Base-by-base conservation (phyloP, 2,888 invertebrate genomes). In the Idaea dimidiata region DNA sequence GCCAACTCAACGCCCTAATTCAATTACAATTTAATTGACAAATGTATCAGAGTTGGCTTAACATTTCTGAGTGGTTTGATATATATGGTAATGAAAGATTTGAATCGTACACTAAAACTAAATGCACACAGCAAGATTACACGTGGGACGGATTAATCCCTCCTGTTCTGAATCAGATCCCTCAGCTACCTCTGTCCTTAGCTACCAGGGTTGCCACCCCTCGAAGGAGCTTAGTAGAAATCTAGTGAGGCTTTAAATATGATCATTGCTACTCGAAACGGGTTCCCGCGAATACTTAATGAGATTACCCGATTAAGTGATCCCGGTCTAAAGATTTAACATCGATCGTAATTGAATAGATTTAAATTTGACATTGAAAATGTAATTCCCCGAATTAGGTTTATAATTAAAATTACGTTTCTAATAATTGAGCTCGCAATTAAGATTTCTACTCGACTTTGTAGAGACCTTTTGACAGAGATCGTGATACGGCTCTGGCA, bases 181-280 rank as follows among this genome's bases (percentile, higher is more conserved):
- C 66, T 67, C 66, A 63, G 67, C 61, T 65, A 58, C 62, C 62
- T 67, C 68, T 74, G 71, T 73, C 80, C 78, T 43, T 43, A 43
- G 79, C 78, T 79, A 79, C 78, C 77, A 77, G 71, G 74, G 71
- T 73, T 43, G 43, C 67, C 67, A 67, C 71, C 66, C 70, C 76
- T 79, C 80, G 83, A 83, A 84, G 78, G 77, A 77, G 80, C 79
- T 84, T 82, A 81, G 73, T 73, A 68, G 67, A 75, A 81, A 84
- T 80, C 79, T 81, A 82, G 77, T 76, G 77, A 79, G 75, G 78
- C 78, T 74, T 80, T 78, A 82, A 82, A 81, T 82, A 80, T 82
- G 80, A 83, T 80, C 78, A 77, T 72, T 72, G 75, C 70, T 71
- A 70, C 72, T 72, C 69, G 66, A 66, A 70, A 72, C 69, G 74